Conservation (phyloP, 2,113 vertebrate genomes). For the Pseudorasbora parva region DNA sequence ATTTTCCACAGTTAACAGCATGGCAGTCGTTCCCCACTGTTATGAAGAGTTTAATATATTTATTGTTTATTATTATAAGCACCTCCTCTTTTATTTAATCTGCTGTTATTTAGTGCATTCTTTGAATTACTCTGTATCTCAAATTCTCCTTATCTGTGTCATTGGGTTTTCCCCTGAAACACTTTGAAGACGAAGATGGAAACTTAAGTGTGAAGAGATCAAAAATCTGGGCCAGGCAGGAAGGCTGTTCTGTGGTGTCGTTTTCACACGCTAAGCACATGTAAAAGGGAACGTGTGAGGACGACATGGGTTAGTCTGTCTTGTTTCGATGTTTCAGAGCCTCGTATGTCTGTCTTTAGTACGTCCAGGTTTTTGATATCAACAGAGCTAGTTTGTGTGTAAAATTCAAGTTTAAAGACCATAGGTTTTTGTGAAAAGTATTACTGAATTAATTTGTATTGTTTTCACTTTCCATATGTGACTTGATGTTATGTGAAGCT, state of each 20-base stretch:
- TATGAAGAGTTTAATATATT: neutral
- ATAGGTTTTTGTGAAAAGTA: neutral
- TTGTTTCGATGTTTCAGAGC: neutral
- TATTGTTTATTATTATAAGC: neutral
- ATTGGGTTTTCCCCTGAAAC: slow-evolving; percentile 67
- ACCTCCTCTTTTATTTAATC: neutral
- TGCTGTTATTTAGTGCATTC: neutral
- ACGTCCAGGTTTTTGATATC: neutral
- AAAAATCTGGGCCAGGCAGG: slow-evolving; percentile 38
- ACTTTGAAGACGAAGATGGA: slow-evolving; percentile 60
- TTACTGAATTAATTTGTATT: neutral
- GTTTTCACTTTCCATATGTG: neutral
- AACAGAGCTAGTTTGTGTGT: neutral
- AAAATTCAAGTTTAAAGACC: neutral
- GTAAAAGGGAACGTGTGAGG: slow-evolving; percentile 3
- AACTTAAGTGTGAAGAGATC: slow-evolving; percentile 56
- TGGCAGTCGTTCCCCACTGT: neutral
- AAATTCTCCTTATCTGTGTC: neutral
- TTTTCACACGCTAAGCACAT: slow-evolving; percentile 4
- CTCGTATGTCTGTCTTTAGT: neutral
- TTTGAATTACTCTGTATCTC: neutral
- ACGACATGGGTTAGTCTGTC: neutral
- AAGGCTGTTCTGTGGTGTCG: slow-evolving; percentile 7
- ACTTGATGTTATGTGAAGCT: neutral
- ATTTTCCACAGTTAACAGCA: neutral